Evolutionary conservation across 2,888 invertebrate species (phyloP), one percentile per base, ranked within the genome.

Genomic region (Agelastica alni): DNA sequence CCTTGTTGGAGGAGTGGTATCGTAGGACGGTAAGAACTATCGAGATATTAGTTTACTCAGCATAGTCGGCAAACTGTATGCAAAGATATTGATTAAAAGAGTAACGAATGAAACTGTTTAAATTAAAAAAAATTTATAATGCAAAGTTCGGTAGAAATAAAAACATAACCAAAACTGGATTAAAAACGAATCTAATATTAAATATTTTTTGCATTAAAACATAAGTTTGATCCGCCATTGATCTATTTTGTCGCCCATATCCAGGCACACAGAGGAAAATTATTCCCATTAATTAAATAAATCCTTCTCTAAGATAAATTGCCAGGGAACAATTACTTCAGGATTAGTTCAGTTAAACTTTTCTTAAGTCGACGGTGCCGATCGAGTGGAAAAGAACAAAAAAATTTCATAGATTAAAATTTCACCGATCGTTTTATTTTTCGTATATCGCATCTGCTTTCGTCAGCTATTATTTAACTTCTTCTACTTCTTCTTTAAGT

Each of bases 231-330:
- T 26, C 26, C 26, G 26, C 9, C 26, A 26, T 7, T 26, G 26
- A 2, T 9, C 26, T 7, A 9, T 2, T 3, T 9, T 9, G 5
- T 2, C 26, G 9, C 9, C 2, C 2, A 7, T 26, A 26, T 26
- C 26, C 18, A 9, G 10, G 32, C 26, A 45, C 22, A 12, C 28
- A 28, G 26, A 10, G 36, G 2, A 42, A 42, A 43, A 36, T 52
- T 45, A 45, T 52, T 13, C 51, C 45, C 49, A 53, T 51, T 53
- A 49, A 57, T 53, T 57, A 51, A 53, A 45, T 46, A 42, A 53
- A 49, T 49, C 53, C 49, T 26, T 51, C 28, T 31, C 46, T 36
- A 36, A 46, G 55, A 53, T 55, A 46, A 51, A 55, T 41, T 53
- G 30, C 44, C 32, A 42, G 30, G 7, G 47, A 46, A 43, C 36